Evolutionary conservation across 2,797 vertebrate species (phyloP).

Genomic region (Microtus obscurus): DNA sequence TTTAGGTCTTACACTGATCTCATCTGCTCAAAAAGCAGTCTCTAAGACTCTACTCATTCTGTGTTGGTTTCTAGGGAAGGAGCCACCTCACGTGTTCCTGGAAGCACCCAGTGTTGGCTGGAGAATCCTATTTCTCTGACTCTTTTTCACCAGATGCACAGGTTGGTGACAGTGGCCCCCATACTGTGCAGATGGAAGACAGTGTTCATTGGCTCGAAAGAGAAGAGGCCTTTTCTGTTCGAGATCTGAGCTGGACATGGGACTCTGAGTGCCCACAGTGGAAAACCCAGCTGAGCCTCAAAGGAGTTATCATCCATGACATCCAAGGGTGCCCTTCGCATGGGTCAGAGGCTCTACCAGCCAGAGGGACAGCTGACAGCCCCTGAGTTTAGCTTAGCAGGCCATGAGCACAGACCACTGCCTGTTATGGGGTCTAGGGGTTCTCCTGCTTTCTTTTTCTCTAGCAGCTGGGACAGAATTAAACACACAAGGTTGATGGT

Average conservation of each 20-base stretch:
- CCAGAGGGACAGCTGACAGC: background rate
- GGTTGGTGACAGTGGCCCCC: background rate
- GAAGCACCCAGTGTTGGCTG: background rate
- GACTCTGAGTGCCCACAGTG: background rate
- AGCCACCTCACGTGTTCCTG: background rate
- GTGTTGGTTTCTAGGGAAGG: background rate
- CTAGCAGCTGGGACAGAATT: background rate
- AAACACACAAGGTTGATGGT: background rate
- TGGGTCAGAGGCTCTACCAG: background rate
- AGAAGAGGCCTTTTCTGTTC: background rate
- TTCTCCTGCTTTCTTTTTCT: background rate
- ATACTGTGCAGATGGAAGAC: background rate
- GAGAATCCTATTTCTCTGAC: background rate
- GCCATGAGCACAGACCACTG: background rate
- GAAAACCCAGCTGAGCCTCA: background rate
- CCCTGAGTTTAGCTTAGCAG: background rate
- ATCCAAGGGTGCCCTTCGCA: background rate
- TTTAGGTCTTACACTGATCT: background rate
- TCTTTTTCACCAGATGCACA: background rate
- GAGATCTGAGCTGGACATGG: background rate
- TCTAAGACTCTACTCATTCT: background rate
- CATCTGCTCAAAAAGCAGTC: background rate
- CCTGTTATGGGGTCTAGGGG: background rate
- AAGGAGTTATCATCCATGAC: background rate
- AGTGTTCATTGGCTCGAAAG: background rate